These are phyloP conservation scores for Phaenicophaeus curvirostris DNA, from an alignment of 2,797 vertebrate genomes.

Conservation along the genomic window DNA sequence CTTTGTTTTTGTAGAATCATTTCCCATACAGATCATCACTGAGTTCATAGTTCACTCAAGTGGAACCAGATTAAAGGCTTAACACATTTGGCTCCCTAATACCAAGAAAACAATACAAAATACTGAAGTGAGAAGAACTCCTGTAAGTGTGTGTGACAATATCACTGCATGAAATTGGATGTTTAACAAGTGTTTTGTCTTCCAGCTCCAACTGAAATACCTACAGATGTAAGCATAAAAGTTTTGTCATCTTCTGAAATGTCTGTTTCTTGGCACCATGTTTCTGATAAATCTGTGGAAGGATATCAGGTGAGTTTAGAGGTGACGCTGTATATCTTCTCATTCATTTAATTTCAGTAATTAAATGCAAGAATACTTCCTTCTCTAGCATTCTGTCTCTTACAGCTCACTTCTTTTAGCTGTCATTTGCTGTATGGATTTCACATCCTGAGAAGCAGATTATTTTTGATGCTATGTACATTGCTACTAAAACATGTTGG, in stretches of 20 bases:
- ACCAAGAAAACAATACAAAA: neutral
- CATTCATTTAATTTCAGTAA: neutral
- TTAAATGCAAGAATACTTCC: neutral
- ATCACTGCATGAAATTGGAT: neutral
- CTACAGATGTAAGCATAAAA: conserved; percentile 77
- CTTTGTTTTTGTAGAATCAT: neutral
- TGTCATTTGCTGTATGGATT: neutral
- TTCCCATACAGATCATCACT: neutral
- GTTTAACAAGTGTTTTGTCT: conserved; percentile 35
- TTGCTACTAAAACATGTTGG: neutral
- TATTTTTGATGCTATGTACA: neutral
- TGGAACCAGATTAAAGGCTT: neutral
- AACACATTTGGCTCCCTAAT: neutral
- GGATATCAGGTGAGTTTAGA: conserved; percentile 88
- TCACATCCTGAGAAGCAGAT: neutral
- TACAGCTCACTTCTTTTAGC: neutral
- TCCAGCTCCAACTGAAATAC: conserved; percentile 87
- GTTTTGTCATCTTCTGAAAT: conserved; percentile 90
- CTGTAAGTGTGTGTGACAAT: neutral
- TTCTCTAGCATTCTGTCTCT: neutral
- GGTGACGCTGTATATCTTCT: neutral
- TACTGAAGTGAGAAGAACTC: neutral
- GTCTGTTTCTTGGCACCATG: conserved; percentile 85
- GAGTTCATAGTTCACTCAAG: neutral
- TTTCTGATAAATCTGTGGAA: conserved; percentile 83